Conservation (phyloP, 2,797 vertebrate genomes). For the Scolopax bukidnonensis region DNA sequence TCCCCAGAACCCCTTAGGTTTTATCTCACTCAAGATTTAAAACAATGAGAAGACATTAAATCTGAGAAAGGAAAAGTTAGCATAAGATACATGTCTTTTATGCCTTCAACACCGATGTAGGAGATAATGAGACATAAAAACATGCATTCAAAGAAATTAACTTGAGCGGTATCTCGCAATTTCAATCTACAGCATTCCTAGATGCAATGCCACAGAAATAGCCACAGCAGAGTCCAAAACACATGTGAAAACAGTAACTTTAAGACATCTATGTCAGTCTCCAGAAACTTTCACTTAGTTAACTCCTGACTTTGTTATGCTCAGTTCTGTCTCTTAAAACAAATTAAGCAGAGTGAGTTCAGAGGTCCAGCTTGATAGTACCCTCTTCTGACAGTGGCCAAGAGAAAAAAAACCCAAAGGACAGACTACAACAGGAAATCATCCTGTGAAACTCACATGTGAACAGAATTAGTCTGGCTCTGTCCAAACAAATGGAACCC, state of each 20-base stretch:
- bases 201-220: not conserved
- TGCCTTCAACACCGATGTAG: not conserved
- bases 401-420: not conserved
- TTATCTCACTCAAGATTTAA: not conserved
- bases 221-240: not conserved
- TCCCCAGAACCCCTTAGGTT: not conserved
- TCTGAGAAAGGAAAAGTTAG: not conserved
- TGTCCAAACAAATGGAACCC: not conserved
- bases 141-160: not conserved
- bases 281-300: not conserved
- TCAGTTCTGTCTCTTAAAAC: not conserved
- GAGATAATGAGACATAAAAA: not conserved
- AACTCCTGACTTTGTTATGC: not conserved
- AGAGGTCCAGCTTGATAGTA: not conserved
- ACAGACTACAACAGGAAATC: not conserved
- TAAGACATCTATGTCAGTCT: not conserved
- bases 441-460: not conserved
- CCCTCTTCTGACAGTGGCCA: not conserved
- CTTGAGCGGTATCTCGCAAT: not conserved
- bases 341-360: not conserved
- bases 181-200: not conserved
- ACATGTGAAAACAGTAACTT: not conserved
- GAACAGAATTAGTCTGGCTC: not conserved
- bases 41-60: not conserved
- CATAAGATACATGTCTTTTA: not conserved